Conservation (phyloP, 1,140 invertebrate genomes). For the Lasaia peninsularis region DNA sequence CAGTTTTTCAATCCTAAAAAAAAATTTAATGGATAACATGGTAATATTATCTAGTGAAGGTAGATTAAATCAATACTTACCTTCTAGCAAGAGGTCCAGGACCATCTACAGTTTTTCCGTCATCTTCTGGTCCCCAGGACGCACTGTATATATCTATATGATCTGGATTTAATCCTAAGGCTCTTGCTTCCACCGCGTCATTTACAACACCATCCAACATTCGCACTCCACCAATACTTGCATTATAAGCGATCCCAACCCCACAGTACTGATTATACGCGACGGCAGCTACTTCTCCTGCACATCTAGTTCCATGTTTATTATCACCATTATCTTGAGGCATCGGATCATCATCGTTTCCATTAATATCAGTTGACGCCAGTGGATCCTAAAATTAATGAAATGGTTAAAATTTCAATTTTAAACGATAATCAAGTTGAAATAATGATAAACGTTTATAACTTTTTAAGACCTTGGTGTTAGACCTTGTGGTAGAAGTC, state of each 20-base stretch:
- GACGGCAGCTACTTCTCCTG: constrained; percentile 94
- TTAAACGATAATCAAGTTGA: no score
- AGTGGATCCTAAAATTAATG: constrained; percentile 85
- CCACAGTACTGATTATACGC: constrained; percentile 96
- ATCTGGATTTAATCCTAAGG: constrained; percentile 92
- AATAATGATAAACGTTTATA: no score
- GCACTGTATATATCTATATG: constrained; percentile 98
- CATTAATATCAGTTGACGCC: constrained; percentile 98
- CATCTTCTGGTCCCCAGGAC: constrained; percentile 97
- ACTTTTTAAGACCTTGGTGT: no score
- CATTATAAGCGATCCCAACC: constrained; percentile 95
- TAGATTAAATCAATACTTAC: constrained; percentile 34
- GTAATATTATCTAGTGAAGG: no score
- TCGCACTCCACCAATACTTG: constrained; percentile 94
- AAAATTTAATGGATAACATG: no score
- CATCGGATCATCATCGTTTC: constrained; percentile 96
- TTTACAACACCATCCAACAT: constrained; percentile 98
- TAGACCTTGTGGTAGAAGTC: no score
- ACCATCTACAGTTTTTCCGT: constrained; percentile 98
- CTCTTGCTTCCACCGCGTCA: constrained; percentile 95
- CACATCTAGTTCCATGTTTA: constrained; percentile 95
- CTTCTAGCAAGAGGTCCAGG: constrained; percentile 96
- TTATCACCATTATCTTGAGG: constrained; percentile 96
- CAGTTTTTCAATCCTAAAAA: no score
- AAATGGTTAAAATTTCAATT: neutral